Percentiles rank a stretch among this genome's conserved stretches.
Conservation (phyloP, 2,797 vertebrate genomes). For the Apodemus agrarius region DNA sequence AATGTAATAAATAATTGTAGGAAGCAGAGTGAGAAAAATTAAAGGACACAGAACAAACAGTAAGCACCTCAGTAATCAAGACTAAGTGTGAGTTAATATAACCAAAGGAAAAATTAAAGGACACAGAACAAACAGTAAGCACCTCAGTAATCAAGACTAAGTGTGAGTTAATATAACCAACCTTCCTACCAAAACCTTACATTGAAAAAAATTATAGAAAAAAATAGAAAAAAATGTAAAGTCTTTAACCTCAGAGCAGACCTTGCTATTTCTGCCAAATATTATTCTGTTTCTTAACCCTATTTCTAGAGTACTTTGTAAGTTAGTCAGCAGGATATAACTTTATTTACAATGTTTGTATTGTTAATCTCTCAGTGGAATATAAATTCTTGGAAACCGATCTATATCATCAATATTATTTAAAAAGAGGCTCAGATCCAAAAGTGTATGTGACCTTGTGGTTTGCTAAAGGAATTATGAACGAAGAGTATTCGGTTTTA, state of each 20-base stretch:
- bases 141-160: constrained; percentile 27
- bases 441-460: constrained; percentile 13
- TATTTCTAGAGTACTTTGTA: constrained; percentile 14
- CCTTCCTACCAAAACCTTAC: constrained; percentile 17
- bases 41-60: neutral
- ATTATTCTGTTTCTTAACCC: neutral
- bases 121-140: neutral
- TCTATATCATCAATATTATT: constrained; percentile 22
- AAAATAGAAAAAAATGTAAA: neutral
- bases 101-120: constrained; percentile 45
- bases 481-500: neutral
- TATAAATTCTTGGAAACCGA: constrained; percentile 9
- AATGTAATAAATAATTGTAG: constrained; percentile 6
- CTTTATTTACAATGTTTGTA: constrained; percentile 34
- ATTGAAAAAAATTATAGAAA: constrained; percentile 41
- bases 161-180: neutral
- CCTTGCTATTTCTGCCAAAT: constrained; percentile 43
- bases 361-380: neutral
- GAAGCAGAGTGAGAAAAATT: neutral
- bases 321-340: constrained; percentile 17
- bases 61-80: neutral
- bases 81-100: constrained; percentile 14
- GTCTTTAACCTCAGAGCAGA: neutral
- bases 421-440: neutral
- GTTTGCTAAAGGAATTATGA: neutral